Conservation (phyloP, 2,797 vertebrate species). For the Leptodactylus fallax region DNA sequence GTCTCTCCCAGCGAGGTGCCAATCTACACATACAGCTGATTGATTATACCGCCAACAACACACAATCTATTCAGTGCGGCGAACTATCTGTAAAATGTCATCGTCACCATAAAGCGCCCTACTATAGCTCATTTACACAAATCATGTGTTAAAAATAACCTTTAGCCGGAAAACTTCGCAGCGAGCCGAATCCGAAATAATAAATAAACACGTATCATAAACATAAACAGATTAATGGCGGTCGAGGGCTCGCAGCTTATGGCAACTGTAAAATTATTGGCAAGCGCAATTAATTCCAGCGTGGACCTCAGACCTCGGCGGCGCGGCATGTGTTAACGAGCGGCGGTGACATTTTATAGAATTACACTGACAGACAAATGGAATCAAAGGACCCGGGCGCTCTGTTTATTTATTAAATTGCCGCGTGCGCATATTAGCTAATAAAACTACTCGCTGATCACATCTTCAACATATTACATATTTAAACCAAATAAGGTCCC, state of each 20-base stretch:
- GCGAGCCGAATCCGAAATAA: conserved; percentile 39
- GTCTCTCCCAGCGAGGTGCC: no score
- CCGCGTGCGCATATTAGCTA: conserved; percentile 45
- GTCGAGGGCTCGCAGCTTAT: conserved; percentile 39
- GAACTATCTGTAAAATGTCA: conserved; percentile 49
- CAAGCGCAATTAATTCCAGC: conserved; percentile 51
- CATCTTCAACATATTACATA: conserved; percentile 55
- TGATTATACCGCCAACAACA: background rate
- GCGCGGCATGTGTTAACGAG: conserved; percentile 40
- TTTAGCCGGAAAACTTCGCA: conserved; percentile 41
- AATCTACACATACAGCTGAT: background rate
- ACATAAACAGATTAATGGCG: conserved; percentile 46
- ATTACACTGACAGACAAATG: conserved; percentile 55
- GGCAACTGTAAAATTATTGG: conserved; percentile 48
- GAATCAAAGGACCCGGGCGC: conserved; percentile 40
- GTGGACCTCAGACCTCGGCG: conserved; percentile 38
- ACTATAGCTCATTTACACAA: conserved; percentile 43
- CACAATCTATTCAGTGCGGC: conserved; percentile 3
- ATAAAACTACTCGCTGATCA: conserved; percentile 50
- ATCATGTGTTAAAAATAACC: conserved; percentile 55
- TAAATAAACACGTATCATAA: conserved; percentile 36
- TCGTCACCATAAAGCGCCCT: conserved; percentile 13
- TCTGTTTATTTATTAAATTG: conserved; percentile 57
- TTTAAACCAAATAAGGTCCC: conserved; percentile 49
- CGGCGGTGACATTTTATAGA: conserved; percentile 44